Evolutionary conservation across 2,888 invertebrate genomes (phyloP).

Genomic region (Oscheius sp.): DNA sequence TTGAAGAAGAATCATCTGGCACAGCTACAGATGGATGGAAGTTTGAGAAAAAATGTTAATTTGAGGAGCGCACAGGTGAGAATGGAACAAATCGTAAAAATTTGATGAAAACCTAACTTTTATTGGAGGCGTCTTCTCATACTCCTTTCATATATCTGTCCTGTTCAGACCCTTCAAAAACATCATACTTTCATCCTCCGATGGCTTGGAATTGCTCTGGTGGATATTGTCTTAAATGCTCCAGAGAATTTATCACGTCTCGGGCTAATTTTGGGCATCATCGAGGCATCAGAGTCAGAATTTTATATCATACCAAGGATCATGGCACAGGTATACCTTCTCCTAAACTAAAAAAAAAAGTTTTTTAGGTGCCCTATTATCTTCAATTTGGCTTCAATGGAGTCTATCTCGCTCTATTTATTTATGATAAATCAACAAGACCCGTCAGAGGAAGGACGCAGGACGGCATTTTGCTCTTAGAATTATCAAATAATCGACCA

Average conservation of each 20-base stretch:
- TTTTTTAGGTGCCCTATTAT: conserved; percentile 54
- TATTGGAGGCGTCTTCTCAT: too few species aligned
- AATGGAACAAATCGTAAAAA: too few species aligned
- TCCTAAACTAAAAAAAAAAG: too few species aligned
- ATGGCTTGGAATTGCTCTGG: conserved; percentile 54
- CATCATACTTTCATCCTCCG: conserved; percentile 37
- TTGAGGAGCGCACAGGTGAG: not conserved
- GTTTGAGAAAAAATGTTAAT: conserved; percentile 19
- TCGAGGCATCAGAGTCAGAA: conserved; percentile 29
- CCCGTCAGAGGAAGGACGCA: conserved; percentile 16
- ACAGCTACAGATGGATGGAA: conserved; percentile 9
- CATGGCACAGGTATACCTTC: conserved; percentile 22
- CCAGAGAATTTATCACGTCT: conserved; percentile 53
- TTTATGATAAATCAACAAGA: conserved; percentile 54
- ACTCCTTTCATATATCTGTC: too few species aligned
- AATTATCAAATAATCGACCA: conserved; percentile 2
- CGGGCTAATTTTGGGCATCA: conserved; percentile 39
- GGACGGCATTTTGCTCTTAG: conserved; percentile 15
- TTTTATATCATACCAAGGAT: conserved; percentile 12
- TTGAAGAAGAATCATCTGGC: conserved; percentile 4
- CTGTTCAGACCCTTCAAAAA: conserved; percentile 1
- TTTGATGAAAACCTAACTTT: too few species aligned
- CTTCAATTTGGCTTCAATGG: conserved; percentile 57
- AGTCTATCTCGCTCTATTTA: conserved; percentile 56
- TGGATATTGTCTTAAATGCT: conserved; percentile 52